Conservation (phyloP, 2,888 invertebrate genomes). For the Thymelicus sylvestris region DNA sequence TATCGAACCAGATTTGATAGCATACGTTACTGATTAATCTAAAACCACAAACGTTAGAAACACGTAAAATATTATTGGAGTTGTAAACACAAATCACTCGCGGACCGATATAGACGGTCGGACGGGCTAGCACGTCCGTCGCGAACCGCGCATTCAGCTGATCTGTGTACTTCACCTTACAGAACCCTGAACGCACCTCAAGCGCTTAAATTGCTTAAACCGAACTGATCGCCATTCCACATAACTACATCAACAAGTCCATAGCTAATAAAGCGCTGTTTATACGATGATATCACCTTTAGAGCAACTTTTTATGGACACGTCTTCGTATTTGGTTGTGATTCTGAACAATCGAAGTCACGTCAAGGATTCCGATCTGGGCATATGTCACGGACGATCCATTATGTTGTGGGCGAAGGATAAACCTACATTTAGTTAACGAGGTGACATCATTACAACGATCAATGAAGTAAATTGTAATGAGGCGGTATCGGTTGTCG, state of each 20-base stretch:
- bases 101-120: slow-evolving; percentile 46
- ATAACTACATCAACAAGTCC: slow-evolving; percentile 24
- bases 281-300: slow-evolving; percentile 46
- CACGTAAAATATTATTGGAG: slow-evolving; percentile 11
- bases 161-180: slow-evolving; percentile 55
- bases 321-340: slow-evolving; percentile 33
- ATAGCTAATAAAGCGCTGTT: slow-evolving; percentile 44
- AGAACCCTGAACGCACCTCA: slow-evolving; percentile 43
- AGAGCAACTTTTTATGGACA: slow-evolving; percentile 24
- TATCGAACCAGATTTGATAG: background rate
- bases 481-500: slow-evolving; percentile 32
- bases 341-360: slow-evolving; percentile 27
- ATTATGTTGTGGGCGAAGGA: slow-evolving; percentile 31
- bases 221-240: slow-evolving; percentile 39
- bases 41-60: slow-evolving; percentile 18
- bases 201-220: slow-evolving; percentile 51
- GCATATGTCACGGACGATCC: slow-evolving; percentile 35
- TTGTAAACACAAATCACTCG: slow-evolving; percentile 57
- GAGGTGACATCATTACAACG: slow-evolving; percentile 34
- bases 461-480: slow-evolving; percentile 36
- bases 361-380: slow-evolving; percentile 27
- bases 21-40: slow-evolving; percentile 7
- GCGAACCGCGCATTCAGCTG: slow-evolving; percentile 60
- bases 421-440: slow-evolving; percentile 26
- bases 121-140: slow-evolving; percentile 57